A percentile compares a stretch with the other conserved stretches of the same genome.
Conservation (phyloP, 2,797 vertebrate species). For the Sebastes baramenuke region DNA sequence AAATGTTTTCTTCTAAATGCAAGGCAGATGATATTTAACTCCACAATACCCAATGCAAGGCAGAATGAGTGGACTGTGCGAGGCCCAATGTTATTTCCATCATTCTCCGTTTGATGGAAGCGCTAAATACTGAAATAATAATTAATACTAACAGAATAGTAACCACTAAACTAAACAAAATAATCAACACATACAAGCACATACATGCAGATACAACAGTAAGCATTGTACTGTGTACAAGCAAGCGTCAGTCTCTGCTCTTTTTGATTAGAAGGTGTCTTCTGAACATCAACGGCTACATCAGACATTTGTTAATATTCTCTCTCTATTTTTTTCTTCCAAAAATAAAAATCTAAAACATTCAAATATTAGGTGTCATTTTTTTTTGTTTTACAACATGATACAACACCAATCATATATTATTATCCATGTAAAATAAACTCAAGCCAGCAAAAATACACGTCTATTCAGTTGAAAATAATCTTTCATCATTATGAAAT, state of each 20-base stretch:
- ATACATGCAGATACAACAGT: constrained; percentile 46
- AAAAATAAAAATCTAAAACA: constrained; percentile 80
- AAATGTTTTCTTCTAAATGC: constrained; percentile 22
- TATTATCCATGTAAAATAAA: constrained; percentile 80
- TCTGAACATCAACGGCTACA: constrained; percentile 34
- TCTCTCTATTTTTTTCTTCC: constrained; percentile 20
- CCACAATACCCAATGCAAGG: constrained; percentile 1
- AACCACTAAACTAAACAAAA: neutral
- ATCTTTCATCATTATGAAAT: constrained; percentile 59
- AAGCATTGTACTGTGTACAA: constrained; percentile 18
- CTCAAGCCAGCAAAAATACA: constrained; percentile 78
- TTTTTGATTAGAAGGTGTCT: constrained; percentile 16
- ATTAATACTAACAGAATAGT: constrained; percentile 32
- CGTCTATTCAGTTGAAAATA: constrained; percentile 74
- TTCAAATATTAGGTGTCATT: constrained; percentile 65
- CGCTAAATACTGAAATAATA: constrained; percentile 48
- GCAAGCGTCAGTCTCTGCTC: constrained; percentile 12
- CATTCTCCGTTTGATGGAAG: constrained; percentile 14
- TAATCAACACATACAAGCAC: constrained; percentile 28
- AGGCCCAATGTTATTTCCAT: neutral
- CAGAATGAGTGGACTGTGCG: constrained; percentile 1
- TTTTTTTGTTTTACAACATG: constrained; percentile 30
- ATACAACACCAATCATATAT: constrained; percentile 69
- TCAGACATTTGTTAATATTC: constrained; percentile 39
- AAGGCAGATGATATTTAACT: neutral